Evolutionary conservation across 1,140 invertebrate species (phyloP).

Genomic region (Eciton burchellii): DNA sequence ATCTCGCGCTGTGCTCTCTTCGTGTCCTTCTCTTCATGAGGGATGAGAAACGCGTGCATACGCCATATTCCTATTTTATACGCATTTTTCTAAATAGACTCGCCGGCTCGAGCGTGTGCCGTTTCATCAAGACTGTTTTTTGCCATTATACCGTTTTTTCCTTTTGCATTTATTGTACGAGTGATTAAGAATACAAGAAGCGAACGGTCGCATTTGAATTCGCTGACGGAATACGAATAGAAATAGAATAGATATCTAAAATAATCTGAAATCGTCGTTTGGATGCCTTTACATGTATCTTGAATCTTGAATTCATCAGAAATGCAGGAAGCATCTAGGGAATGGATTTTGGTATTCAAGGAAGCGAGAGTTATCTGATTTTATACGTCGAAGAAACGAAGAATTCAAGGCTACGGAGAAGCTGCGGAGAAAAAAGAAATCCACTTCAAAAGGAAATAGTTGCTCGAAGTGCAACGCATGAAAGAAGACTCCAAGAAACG

Average conservation of each 20-base stretch:
- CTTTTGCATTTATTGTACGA: constrained; percentile 2
- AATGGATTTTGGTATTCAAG: not conserved
- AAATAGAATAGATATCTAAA: too few species aligned
- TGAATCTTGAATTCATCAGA: too few species aligned
- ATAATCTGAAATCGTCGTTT: too few species aligned
- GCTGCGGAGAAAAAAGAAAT: not conserved
- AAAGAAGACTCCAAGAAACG: not conserved
- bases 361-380: too few species aligned
- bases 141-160: constrained; percentile 2
- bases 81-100: constrained; percentile 72
- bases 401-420: not conserved
- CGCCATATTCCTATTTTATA: constrained; percentile 78
- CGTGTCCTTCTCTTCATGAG: constrained; percentile 29
- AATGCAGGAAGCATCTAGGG: not conserved
- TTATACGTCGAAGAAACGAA: too few species aligned
- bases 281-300: too few species aligned
- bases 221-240: not conserved
- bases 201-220: not conserved
- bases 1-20: not conserved
- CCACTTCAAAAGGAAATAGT: too few species aligned
- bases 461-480: too few species aligned
- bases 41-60: constrained; percentile 1
- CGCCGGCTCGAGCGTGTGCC: constrained; percentile 47
- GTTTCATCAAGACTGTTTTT: not conserved
- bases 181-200: not conserved